phyloP scores from a whole-genome alignment of 2,888 invertebrate species.

The Luperina testacea region DNA sequence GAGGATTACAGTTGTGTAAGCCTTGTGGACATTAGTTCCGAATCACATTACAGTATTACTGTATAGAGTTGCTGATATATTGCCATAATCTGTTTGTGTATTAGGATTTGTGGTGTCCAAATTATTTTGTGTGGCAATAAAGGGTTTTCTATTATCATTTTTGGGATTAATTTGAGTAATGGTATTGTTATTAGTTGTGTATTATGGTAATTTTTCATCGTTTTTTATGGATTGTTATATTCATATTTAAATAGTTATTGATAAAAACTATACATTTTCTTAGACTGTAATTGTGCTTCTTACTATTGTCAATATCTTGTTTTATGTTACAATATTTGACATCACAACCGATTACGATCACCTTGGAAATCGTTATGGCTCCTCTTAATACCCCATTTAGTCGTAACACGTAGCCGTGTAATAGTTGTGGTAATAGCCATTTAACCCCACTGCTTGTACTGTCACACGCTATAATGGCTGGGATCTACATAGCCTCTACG shows the following conservation, averaged over 20 bases:
- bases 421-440: constrained; percentile 53
- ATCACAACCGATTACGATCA: constrained; percentile 39
- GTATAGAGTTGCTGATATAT: constrained; percentile 76
- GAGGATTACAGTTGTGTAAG: constrained; percentile 82
- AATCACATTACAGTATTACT: constrained; percentile 74
- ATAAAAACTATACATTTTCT: not conserved
- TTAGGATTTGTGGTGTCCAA: constrained; percentile 59
- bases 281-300: not conserved
- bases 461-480: constrained; percentile 42
- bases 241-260: constrained; percentile 1
- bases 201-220: constrained; percentile 25
- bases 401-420: constrained; percentile 34
- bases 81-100: constrained; percentile 75
- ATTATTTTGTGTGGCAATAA: constrained; percentile 65
- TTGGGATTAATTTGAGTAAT: constrained; percentile 57
- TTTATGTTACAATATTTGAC: constrained; percentile 19
- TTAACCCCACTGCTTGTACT: constrained; percentile 50
- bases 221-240: constrained; percentile 38
- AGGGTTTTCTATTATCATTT: constrained; percentile 57
- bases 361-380: constrained; percentile 36
- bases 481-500: constrained; percentile 38
- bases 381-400: constrained; percentile 49
- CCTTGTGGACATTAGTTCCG: constrained; percentile 77
- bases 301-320: constrained; percentile 6
- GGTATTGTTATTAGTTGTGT: constrained; percentile 53